These are phyloP conservation scores for Plectrocnemia conspersa DNA, from an alignment of 1,140 invertebrate species.

Conservation along the genomic window DNA sequence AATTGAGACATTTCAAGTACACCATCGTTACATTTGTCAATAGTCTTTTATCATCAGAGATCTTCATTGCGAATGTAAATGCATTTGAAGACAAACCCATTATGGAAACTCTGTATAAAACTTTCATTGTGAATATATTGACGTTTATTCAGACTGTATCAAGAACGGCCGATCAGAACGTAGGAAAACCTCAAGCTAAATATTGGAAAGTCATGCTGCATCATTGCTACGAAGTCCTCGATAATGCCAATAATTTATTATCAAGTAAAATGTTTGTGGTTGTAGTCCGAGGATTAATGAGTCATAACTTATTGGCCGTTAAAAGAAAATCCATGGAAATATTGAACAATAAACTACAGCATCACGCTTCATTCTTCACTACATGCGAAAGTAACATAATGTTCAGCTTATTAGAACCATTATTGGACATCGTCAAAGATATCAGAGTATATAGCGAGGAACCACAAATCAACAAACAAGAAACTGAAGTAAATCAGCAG, in stretches of 20 bases:
- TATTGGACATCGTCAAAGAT: slow-evolving; percentile 58
- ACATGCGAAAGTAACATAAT: slow-evolving; percentile 50
- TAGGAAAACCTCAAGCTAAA: slow-evolving; percentile 57
- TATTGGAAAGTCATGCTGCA: slow-evolving; percentile 78
- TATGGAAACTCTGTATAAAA: slow-evolving; percentile 60
- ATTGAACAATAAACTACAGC: slow-evolving; percentile 71
- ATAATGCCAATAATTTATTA: slow-evolving; percentile 71
- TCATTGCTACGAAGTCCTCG: slow-evolving; percentile 71
- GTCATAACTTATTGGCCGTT: slow-evolving; percentile 63
- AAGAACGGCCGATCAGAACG: slow-evolving; percentile 51
- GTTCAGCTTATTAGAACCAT: slow-evolving; percentile 54
- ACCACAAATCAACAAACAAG: slow-evolving; percentile 46
- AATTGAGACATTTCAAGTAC: slow-evolving; percentile 79
- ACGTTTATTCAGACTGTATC: slow-evolving; percentile 61
- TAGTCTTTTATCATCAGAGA: slow-evolving; percentile 58
- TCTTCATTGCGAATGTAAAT: slow-evolving; percentile 64
- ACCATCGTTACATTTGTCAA: slow-evolving; percentile 66
- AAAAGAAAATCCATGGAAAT: slow-evolving; percentile 78
- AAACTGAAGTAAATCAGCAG: slow-evolving; percentile 67
- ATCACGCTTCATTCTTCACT: slow-evolving; percentile 58
- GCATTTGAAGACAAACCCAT: slow-evolving; percentile 45
- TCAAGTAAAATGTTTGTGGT: slow-evolving; percentile 71
- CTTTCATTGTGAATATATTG: slow-evolving; percentile 63
- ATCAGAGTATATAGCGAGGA: too few species aligned
- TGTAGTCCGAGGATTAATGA: slow-evolving; percentile 67